Base-by-base conservation (phyloP, 2,888 invertebrate genomes). In the Xestoiulus laeticollis region DNA sequence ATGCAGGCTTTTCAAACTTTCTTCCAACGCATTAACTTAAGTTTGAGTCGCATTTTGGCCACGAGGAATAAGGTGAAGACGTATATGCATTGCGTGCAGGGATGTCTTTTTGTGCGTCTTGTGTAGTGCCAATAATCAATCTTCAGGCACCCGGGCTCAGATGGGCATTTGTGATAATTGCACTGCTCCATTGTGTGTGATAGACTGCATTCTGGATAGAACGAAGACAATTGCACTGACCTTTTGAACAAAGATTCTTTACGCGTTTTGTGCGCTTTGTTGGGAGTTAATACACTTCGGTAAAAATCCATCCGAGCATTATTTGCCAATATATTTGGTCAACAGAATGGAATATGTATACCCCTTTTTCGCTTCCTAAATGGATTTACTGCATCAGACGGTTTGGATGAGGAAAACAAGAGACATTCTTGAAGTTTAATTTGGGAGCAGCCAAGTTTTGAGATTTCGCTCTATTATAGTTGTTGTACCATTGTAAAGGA, bases 161-260 rank as follows among this genome's bases (percentile, higher is more conserved):
- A 78, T 30, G 78, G 78, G 78, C 78, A 78, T 78, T 78, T 78
- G 78, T 78, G 78, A 78, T 78, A 78, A 78, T 78, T 78, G 78
- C 78, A 30, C 30, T 14, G 78, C 30, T 78, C 78, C 78, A 78
- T 78, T 78, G 78, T 78, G 78, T 26, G 78, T 78, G 78, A 78
- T 78, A 78, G 78, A 78, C 30, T 30, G 78, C 78, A 32, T 78
- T 78, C 30, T 30, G 78, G 78, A 78, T 30, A 26, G 30, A 32
- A 30, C 16, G 30, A 78, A 78, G 78, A 30, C 78, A 78, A 78
- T 78, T 78, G 30, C 16, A 30, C 78, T 78, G 78, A 78, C 78
- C 78, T 78, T 78, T 78, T 78, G 78, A 78, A 78, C 78, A 78
- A 30, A 78, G 78, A 78, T 26, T 78, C 78, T 30, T 78, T 16